These are phyloP conservation scores for Silurus glanis DNA, from an alignment of 2,113 vertebrate genomes.

Conservation along the genomic window DNA sequence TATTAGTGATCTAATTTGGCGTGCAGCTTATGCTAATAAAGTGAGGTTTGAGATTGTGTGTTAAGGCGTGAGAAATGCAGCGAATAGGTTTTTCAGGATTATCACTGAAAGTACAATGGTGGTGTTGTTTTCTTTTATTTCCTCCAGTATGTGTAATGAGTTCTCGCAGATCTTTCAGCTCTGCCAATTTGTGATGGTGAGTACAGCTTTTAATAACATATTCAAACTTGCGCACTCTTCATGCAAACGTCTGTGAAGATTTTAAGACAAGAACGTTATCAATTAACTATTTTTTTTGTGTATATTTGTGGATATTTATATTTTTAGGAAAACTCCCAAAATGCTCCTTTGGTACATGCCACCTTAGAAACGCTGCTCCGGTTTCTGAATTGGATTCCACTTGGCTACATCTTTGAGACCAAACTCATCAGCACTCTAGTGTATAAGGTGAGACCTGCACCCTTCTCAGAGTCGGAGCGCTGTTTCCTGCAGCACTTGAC, in stretches of 20 bases:
- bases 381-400: conserved; percentile 98
- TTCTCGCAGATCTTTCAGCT: conserved; percentile 99
- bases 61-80: too few relatives aligned
- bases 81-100: not conserved
- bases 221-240: not conserved
- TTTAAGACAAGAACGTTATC: not conserved
- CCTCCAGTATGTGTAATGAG: conserved; percentile 95
- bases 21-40: not conserved
- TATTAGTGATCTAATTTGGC: not conserved
- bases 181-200: conserved; percentile 99
- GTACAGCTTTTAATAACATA: conserved; percentile 34
- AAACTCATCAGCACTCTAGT: conserved; percentile 98
- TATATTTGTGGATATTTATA: too few relatives aligned
- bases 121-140: not conserved
- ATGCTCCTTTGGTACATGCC: conserved; percentile 95
- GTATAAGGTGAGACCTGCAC: conserved; percentile 84
- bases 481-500: not conserved
- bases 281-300: not conserved
- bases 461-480: not conserved
- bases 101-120: not conserved
- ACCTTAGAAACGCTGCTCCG: conserved; percentile 95
- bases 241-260: not conserved
- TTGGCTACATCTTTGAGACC: conserved; percentile 99
- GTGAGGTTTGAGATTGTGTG: not conserved
- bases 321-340: conserved; percentile 94